Evolutionary conservation across 2,113 vertebrate genomes (phyloP), one percentile per base, ranked within the genome.

Genomic region (Electrona antarctica): DNA sequence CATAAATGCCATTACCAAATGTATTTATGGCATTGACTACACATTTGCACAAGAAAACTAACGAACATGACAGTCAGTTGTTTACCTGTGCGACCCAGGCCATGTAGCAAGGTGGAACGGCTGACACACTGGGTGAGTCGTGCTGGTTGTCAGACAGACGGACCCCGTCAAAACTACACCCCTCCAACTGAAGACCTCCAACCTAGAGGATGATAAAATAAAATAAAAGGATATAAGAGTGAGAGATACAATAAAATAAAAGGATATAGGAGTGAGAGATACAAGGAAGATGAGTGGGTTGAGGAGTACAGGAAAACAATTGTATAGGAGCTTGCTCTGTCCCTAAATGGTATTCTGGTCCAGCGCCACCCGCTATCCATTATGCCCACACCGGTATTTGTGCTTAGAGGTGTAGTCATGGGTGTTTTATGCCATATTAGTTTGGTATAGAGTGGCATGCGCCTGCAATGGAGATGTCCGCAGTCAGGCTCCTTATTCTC

Each of bases 21-120:
- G 12, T 8, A 12, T 51, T 51, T 51, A 51, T 2, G 50, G 6
- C 8, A 2, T 3, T 2, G 6, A 51, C n/a, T n/a, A n/a, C n/a
- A n/a, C n/a, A n/a, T n/a, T n/a, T n/a, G n/a, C n/a, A 8, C 2
- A 12, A 51, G 50, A 8, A 51, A 41, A 3, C 5, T 41, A 41
- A 41, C 0, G 5, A 41, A 41, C 33, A 41, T 41, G 33, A 41
- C 33, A 41, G 3, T 41, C 3, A 41, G 84, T 73, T 77, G 63
- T 75, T 77, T 94, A 96, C 96, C 94, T 97, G 95, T 84, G 92
- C 89, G 86, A 97, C 95, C 98, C 98, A 99, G 91, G 95, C 95
- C 95, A 99, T 96, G 83, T 91, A 94, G 86, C 98, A 99, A 49
- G 93, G 83, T 6, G 95, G 96, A 59, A 99, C 93, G 1, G 95